These are phyloP conservation scores for Heliocidaris erythrogramma DNA, from an alignment of 35 echinoderm and acorn worm genomes.

Conservation along the genomic window DNA sequence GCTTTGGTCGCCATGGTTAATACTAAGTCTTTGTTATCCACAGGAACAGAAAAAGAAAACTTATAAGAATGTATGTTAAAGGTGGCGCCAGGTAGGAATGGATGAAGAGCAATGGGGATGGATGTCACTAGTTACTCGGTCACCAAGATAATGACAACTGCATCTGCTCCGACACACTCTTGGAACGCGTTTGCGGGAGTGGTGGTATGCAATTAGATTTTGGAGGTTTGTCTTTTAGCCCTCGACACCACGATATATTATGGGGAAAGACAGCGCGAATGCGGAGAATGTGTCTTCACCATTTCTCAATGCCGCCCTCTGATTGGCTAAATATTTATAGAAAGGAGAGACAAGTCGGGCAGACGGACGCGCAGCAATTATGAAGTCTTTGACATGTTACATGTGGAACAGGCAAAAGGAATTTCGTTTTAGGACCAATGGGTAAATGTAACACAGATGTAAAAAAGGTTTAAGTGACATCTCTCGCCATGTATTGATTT, in stretches of 20 bases:
- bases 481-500: not conserved
- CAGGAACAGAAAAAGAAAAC: not conserved
- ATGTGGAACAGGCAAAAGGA: not conserved
- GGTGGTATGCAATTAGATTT: not conserved
- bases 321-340: not conserved
- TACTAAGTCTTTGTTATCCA: not conserved
- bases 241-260: not conserved
- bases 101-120: not conserved
- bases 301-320: not conserved
- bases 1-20: not conserved
- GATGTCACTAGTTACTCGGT: not conserved
- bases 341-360: not conserved
- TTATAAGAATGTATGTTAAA: not conserved
- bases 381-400: not conserved
- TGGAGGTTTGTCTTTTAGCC: not conserved
- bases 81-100: not conserved
- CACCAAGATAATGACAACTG: not conserved
- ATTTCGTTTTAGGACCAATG: not conserved
- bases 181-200: not conserved
- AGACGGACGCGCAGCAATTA: not conserved
- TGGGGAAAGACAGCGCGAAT: not conserved
- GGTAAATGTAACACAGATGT: not conserved
- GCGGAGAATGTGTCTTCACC: not conserved
- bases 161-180: not conserved
- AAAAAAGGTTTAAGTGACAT: not conserved